Evolutionary conservation across 2,113 vertebrate genomes (phyloP), one percentile per base, ranked within the genome.

Genomic region (Phrynosoma platyrhinos): DNA sequence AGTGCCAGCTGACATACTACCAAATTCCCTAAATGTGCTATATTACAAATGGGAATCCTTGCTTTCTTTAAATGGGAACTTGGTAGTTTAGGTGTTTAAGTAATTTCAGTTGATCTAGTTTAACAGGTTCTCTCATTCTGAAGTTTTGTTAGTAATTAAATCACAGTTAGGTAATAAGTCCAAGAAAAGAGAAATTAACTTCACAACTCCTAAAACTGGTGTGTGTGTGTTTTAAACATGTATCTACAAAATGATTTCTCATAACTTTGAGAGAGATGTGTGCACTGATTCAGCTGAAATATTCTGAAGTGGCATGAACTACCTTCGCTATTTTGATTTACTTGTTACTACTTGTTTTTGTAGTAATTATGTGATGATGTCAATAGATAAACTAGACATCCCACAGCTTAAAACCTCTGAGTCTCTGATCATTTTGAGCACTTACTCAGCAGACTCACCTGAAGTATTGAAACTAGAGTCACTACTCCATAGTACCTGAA

Each of bases 401-500:
- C 13, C 47, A 75, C n/a, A 6, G 27, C 36, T 32, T 53, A 47
- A 13, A 71, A 21, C 72, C 9, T 16, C 14, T 40, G 20, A 2
- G n/a, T 64, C 53, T n/a, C 83, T 30, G 30, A n/a, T 47, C 27
- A 53, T 74, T 3, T 18, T n/a, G 21, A 86, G 23, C n/a, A 55
- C 9, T 20, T 77, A 36, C 18, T 8, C 4, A 16, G 58, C 72
- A 55, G 53, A 91, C 96, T 91, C 96, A 99, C 99, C 98, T 99
- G 98, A 83, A 98, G 98, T 92, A 99, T 99, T 85, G 99, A 99
- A 53, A 99, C 98, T 10, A 99, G 96, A 0, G 98, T 99, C 92
- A 99, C 97, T 0, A 98, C 98, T 2, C 97, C 98, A 0, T 99
- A 99, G 94, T 99, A 99, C 94, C 99, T 99, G 95, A 55, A 91